Evolutionary conservation across 2,797 vertebrate species (phyloP), one percentile per base, ranked within the genome.

Genomic region (Ciconia nigra): DNA sequence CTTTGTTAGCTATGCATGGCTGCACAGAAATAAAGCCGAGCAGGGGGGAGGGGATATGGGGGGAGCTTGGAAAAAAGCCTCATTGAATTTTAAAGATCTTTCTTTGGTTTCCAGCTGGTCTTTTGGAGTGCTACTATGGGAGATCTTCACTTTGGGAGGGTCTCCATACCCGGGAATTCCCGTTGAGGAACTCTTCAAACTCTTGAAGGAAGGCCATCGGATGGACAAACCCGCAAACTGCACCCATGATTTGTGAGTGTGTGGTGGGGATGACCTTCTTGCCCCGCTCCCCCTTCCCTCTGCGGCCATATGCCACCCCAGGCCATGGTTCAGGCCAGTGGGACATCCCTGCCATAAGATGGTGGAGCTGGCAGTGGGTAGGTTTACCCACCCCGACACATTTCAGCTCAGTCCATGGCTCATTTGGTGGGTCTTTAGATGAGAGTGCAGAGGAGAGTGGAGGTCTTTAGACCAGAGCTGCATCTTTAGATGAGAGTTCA

Each of bases 151-250:
- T 2, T 98, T 99, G 96, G 99, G 99, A 15, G 99, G 99, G 28
- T 99, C 99, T 2, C 99, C 99, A 0, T 99, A 99, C 87, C 99
- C 99, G 0, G 99, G 99, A 51, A 99, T 99, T 98, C 99, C 99
- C 0, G 99, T 99, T 49, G 99, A 99, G 90, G 99, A 99, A 70
- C 99, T 99, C 67, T 99, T 99, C 97, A 99, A 99, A 97, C 99
- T 99, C 95, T 98, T 99, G 96, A 99, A 99, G 98, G 99, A 99
- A 97, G 99, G 99, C 33, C 99, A 99, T 96, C 99, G 99, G 82
- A 99, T 99, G 99, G 99, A 99, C 98, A 99, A 99, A 94, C 99
- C 99, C 0, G 99, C 99, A 93, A 99, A 99, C 98, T 99, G 99
- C 98, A 99, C 99, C 9, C 99, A 99, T 21, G 99, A 99, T 82